Evolutionary conservation across 2,797 vertebrate genomes (phyloP).

Genomic region (Pangasius sanitwongsei): DNA sequence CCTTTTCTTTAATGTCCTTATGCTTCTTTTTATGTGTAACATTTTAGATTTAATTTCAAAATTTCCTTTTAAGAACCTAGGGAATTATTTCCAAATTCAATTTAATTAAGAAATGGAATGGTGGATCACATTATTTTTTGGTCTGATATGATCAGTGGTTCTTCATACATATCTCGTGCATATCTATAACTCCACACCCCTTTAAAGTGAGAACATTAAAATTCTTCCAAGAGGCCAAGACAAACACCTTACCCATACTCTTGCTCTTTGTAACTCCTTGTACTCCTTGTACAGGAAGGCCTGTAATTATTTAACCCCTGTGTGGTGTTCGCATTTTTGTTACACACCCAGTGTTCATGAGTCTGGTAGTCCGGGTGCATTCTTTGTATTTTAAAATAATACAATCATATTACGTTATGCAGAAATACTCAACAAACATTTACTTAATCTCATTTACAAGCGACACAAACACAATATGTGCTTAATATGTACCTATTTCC

Average conservation of each 20-base stretch:
- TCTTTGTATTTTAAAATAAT: not conserved
- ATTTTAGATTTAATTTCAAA: not conserved
- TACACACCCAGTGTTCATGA: not conserved
- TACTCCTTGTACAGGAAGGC: not conserved
- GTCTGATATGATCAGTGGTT: not conserved
- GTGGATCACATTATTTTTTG: not conserved
- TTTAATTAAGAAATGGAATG: not conserved
- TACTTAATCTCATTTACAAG: not conserved
- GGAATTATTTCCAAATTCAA: not conserved
- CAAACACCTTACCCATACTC: not conserved
- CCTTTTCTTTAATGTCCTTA: not conserved
- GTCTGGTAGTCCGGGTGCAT: not conserved
- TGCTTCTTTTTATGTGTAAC: not conserved
- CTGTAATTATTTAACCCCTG: not conserved
- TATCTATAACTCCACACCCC: not conserved
- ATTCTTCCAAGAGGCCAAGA: not conserved
- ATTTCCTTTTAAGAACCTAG: not conserved
- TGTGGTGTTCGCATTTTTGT: not conserved
- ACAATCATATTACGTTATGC: not conserved
- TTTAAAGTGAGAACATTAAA: slow-evolving; percentile 8
- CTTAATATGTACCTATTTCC: not conserved
- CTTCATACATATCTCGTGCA: slow-evolving; percentile 2
- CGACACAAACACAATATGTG: not conserved
- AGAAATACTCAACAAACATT: not conserved
- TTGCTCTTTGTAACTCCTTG: not conserved